Base-by-base conservation (phyloP, 2,888 invertebrate species). In the Hermaeophaga mercurialis region DNA sequence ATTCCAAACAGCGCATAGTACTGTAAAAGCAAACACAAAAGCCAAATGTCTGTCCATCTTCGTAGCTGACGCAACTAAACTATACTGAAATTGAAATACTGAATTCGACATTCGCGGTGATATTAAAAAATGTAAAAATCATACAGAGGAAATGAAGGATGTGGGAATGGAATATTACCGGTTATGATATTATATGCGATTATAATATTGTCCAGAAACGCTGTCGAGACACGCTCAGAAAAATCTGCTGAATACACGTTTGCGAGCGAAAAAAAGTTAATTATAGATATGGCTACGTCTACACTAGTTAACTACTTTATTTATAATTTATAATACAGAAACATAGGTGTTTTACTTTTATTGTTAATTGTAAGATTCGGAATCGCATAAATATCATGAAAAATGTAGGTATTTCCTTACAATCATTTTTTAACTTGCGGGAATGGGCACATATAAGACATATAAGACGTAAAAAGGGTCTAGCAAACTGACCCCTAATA, bases 221-320 rank as follows among this genome's bases (percentile, higher is more conserved):
- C 39, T 12, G 39, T 39, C 39, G 18, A 39, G 39, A 39, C 39
- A 31, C 31, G 36, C 28, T 33, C 17, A 12, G 47, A 46, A 45
- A 47, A 41, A 54, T 54, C 47, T 34, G 47, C 33, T 36, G 41
- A 54, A 47, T 47, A n/a, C 38, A n/a, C 39, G n/a, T 39, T 39
- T 18, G 7, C n/a, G 19, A 22, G n/a, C n/a, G n/a, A 6, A 6
- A 11, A 48, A 33, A 5, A 11, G 15, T 43, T 55, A 41, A 26
- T 28, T 38, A 19, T 54, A 39, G 36, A 34, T 5, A 34, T 36
- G 22, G 33, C 39, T 39, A 39, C n/a, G 19, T 39, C n/a, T 39
- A 39, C n/a, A n/a, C n/a, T n/a, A n/a, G n/a, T n/a, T n/a, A n/a
- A n/a, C n/a, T n/a, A n/a, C n/a, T n/a, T n/a, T n/a, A n/a, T n/a